Evolutionary conservation across 2,113 vertebrate genomes (phyloP).

Genomic region (Rhynchopsitta pachyrhyncha): DNA sequence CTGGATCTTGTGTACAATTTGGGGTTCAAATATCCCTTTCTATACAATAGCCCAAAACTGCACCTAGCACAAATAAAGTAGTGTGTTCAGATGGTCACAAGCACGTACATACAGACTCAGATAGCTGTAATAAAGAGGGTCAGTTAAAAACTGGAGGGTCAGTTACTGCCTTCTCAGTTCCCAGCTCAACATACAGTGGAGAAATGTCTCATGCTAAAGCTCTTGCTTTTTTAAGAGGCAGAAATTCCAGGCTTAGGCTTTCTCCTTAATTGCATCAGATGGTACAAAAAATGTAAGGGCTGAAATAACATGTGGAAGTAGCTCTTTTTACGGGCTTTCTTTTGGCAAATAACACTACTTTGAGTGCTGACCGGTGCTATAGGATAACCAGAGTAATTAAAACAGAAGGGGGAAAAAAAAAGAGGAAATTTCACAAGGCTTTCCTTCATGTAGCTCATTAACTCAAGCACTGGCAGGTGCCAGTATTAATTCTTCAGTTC

Average conservation of each 20-base stretch:
- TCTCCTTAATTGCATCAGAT: not conserved
- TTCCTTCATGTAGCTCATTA: conserved; percentile 19
- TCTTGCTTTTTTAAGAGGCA: not conserved
- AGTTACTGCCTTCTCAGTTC: not conserved
- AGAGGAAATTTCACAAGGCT: not conserved
- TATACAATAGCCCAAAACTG: not conserved
- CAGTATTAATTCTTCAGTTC: conserved; percentile 28
- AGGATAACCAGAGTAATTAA: conserved; percentile 30
- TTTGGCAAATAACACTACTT: not conserved
- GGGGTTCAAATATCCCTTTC: not conserved
- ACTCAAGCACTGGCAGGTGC: conserved; percentile 43
- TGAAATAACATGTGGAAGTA: not conserved
- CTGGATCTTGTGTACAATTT: not conserved
- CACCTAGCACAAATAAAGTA: not conserved
- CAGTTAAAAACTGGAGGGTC: not conserved
- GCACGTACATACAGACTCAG: accelerated
- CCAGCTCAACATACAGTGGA: not conserved
- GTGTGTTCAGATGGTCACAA: not conserved
- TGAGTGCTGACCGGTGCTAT: not conserved
- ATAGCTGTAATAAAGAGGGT: not conserved
- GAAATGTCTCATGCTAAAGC: not conserved
- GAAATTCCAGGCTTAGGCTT: not conserved
- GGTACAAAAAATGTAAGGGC: not conserved
- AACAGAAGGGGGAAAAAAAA: not conserved
- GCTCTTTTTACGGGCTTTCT: not conserved